These are phyloP conservation scores for Poeciliopsis paucimaculata DNA, from an alignment of 2,797 vertebrate species.

Conservation along the genomic window DNA sequence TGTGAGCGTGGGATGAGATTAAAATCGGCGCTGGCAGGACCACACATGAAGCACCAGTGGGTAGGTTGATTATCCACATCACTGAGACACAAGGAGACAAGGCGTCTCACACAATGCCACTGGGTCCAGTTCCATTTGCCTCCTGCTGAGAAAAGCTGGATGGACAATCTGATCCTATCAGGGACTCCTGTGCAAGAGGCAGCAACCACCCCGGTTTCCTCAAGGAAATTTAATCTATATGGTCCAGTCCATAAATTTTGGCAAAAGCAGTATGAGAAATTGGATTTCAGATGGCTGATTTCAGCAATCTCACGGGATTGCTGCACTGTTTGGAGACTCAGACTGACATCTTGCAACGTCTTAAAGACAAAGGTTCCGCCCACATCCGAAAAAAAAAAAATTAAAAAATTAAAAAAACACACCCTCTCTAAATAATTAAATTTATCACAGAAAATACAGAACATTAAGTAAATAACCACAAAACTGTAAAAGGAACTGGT, in stretches of 20 bases:
- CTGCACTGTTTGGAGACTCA: not conserved
- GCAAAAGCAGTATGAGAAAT: not conserved
- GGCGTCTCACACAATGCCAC: slow-evolving; percentile 6
- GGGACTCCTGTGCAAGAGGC: slow-evolving; percentile 2
- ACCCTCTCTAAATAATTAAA: not conserved
- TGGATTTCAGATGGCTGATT: not conserved
- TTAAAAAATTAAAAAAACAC: not conserved
- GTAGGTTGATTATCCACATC: slow-evolving; percentile 56
- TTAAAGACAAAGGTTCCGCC: not conserved
- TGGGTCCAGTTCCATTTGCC: slow-evolving; percentile 46
- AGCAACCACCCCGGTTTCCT: not conserved
- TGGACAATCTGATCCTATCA: slow-evolving; percentile 30
- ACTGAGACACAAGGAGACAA: slow-evolving; percentile 31
- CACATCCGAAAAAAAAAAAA: not conserved
- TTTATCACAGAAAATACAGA: not conserved
- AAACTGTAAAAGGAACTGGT: not conserved
- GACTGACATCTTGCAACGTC: not conserved
- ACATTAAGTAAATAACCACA: not conserved
- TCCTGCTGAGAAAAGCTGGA: slow-evolving; percentile 27
- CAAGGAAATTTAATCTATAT: not conserved
- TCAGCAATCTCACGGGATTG: not conserved
- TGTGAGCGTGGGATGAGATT: slow-evolving; percentile 39
- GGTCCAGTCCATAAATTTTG: not conserved
- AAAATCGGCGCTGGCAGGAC: slow-evolving; percentile 18
- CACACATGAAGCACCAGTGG: slow-evolving; percentile 37